These are phyloP conservation scores for Onychomys arenicola DNA, from an alignment of 2,797 vertebrate species.

Conservation along the genomic window DNA sequence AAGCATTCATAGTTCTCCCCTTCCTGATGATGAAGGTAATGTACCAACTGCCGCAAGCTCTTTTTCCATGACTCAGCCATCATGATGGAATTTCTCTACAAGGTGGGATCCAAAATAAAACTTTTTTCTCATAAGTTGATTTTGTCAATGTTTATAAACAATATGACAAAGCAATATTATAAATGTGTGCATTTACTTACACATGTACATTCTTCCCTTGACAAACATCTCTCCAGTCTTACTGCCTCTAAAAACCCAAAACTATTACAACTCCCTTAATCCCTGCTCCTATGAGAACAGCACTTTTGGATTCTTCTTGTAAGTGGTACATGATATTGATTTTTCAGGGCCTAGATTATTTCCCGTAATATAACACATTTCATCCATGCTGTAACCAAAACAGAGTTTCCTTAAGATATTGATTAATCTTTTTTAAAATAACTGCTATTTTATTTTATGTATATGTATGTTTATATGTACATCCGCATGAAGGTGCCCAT, in stretches of 20 bases:
- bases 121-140: background rate
- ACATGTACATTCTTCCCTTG: background rate
- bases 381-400: background rate
- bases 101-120: too few relatives aligned
- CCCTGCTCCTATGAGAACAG: background rate
- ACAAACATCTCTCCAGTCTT: background rate
- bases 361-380: background rate
- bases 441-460: background rate
- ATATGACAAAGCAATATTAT: background rate
- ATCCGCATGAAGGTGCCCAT: background rate
- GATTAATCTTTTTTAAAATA: background rate
- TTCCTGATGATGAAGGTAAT: too few relatives aligned
- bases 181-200: background rate
- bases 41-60: too few relatives aligned
- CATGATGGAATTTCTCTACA: too few relatives aligned
- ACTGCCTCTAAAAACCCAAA: background rate
- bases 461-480: too few relatives aligned
- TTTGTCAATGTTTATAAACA: background rate
- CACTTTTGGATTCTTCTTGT: background rate
- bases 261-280: background rate
- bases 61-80: too few relatives aligned
- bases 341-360: background rate
- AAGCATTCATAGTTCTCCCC: too few relatives aligned
- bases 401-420: background rate
- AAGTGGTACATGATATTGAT: background rate